Percentiles rank a stretch among this genome's conserved stretches.
phyloP scores from a whole-genome alignment of 2,888 invertebrate genomes.

The Agrotis clavis region DNA sequence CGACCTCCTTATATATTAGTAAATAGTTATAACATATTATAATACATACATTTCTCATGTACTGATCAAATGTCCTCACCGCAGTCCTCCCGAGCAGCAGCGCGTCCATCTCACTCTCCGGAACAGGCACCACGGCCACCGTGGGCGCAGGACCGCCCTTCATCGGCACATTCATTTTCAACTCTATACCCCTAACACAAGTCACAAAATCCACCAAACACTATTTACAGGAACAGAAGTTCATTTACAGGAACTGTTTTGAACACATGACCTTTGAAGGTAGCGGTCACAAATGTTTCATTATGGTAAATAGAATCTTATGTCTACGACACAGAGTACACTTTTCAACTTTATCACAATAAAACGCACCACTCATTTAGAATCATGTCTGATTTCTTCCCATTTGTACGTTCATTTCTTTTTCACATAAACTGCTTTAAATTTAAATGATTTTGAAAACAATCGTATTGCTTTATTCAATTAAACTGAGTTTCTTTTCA shows the following conservation, averaged over 20 bases:
- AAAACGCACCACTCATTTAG: conserved; percentile 67
- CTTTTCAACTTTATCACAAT: conserved; percentile 62
- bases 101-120: conserved; percentile 95
- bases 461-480: conserved; percentile 27
- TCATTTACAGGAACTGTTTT: conserved; percentile 43
- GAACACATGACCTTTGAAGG: conserved; percentile 28
- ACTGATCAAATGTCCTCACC: conserved; percentile 93
- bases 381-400: conserved; percentile 58
- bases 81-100: conserved; percentile 94
- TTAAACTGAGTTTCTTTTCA: conserved; percentile 7
- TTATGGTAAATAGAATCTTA: conserved; percentile 36
- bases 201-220: conserved; percentile 35
- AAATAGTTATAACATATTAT: conserved; percentile 53
- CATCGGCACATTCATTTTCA: conserved; percentile 82
- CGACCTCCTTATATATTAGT: conserved; percentile 52
- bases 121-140: conserved; percentile 92
- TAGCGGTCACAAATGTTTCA: conserved; percentile 1
- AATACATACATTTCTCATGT: conserved; percentile 90
- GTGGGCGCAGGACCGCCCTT: conserved; percentile 89
- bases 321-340: conserved; percentile 35
- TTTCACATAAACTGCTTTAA: conserved; percentile 33
- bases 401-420: conserved; percentile 37
- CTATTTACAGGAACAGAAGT: conserved; percentile 6
- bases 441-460: conserved; percentile 20
- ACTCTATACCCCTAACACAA: conserved; percentile 23